Base-by-base conservation (phyloP, 2,888 invertebrate genomes). In the Sepioteuthis lessoniana region DNA sequence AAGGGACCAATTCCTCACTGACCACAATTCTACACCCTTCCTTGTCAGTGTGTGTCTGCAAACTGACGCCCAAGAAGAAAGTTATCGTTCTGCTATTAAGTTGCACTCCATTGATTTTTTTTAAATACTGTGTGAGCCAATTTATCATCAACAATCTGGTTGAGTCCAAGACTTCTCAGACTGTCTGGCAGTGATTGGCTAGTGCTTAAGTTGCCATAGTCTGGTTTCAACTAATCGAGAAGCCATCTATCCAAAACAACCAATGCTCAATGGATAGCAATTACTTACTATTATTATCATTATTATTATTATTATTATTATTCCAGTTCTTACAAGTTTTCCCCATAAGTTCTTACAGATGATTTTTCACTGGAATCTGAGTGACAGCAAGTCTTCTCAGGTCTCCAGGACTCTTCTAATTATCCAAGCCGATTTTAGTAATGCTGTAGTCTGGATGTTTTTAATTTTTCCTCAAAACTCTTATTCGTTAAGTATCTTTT, bases 11-110 rank as follows among this genome's bases (percentile, higher is more conserved):
- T 76, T 76, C 76, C 76, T 76, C 76, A 76, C 76, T 35, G n/a
- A n/a, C 76, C 76, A 76, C n/a, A 76, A 76, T n/a, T 76, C 76
- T 76, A 76, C 76, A 76, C 76, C 76, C 76, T 76, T 76, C n/a
- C 76, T 35, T 76, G 76, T 35, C 76, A 35, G n/a, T 35, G 35
- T 76, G 76, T 76, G 76, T 76, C 76, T 76, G n/a, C 76, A 76
- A 76, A 13, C 76, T 76, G 76, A 76, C n/a, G 76, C 35, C n/a
- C 19, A 76, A n/a, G 76, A 76, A 76, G 76, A 76, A 76, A 76
- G n/a, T 76, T 76, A 76, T n/a, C 76, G 76, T 76, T 76, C 76
- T 35, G n/a, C 76, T 76, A 76, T 76, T 76, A 76, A 76, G 76
- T n/a, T 76, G 76, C 76, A 16, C 76, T n/a, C 76, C 76, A 76